Percentiles rank a stretch among this genome's conserved stretches.
Conservation (phyloP, 1,140 invertebrate species). For the Drosophila hydei region DNA sequence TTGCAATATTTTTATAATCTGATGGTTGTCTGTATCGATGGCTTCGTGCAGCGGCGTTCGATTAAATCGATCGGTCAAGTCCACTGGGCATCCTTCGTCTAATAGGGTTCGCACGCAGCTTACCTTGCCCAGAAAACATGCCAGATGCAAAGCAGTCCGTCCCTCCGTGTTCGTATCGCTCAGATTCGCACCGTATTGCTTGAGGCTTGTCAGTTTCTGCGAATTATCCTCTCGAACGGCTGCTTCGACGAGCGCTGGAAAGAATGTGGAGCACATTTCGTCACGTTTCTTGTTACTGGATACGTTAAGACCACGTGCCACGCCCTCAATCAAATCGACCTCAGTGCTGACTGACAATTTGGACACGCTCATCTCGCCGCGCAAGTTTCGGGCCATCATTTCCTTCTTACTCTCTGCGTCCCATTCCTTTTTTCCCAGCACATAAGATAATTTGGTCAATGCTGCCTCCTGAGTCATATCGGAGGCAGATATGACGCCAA, state of each 20-base stretch:
- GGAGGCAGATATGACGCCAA: constrained; percentile 93
- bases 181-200: constrained; percentile 88
- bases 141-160: constrained; percentile 92
- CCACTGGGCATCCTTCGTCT: constrained; percentile 91
- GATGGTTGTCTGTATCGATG: constrained; percentile 86
- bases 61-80: constrained; percentile 86
- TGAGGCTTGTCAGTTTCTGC: constrained; percentile 79
- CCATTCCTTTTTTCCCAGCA: constrained; percentile 93
- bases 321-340: constrained; percentile 86
- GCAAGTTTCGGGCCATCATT: constrained; percentile 91
- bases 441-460: constrained; percentile 95
- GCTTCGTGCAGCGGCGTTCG: constrained; percentile 87
- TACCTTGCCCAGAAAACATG: constrained; percentile 88
- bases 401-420: constrained; percentile 89
- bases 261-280: constrained; percentile 89
- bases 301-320: constrained; percentile 88
- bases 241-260: constrained; percentile 90
- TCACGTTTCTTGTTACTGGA: constrained; percentile 88
- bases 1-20: constrained; percentile 86
- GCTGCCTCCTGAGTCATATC: constrained; percentile 99
- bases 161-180: constrained; percentile 90
- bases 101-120: constrained; percentile 85
- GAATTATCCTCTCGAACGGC: constrained; percentile 89
- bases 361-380: constrained; percentile 85
- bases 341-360: constrained; percentile 70